Evolutionary conservation across 2,888 invertebrate species (phyloP), one percentile per base, ranked within the genome.

Genomic region (Gibbula magus): DNA sequence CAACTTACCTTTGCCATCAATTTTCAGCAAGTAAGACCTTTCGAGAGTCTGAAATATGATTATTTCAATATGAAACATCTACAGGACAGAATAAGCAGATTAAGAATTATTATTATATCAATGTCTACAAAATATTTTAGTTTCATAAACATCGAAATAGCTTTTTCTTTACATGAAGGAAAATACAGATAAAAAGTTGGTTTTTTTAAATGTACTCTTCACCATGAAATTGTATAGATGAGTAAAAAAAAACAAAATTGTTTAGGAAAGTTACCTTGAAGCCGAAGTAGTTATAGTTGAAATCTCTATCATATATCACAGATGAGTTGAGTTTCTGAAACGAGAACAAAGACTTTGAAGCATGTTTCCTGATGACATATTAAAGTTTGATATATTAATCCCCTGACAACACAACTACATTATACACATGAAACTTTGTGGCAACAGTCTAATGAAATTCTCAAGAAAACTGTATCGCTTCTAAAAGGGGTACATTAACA

Each of bases 271-370:
- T 78, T 86, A 92, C 92, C 93, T 99, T 99, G 91, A 99, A 99
- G n/a, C 99, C 99, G 94, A 99, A 99, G 92, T 98, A 99, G 91
- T 98, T 98, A 93, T 99, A 99, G 81, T 95, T 96, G 93, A 97
- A 99, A 93, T 99, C 99, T 87, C 99, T 95, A 91, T 99, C 98
- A 93, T 99, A 98, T 56, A 99, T 97, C 88, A 99, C 98, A 25
- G 98, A 96, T 0, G 98, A 98, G 93, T 99, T 98, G 75, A 99
- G 94, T 83, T 95, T 94, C 89, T 94, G 89, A 29, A 73, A 78
- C 20, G 67, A 73, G 13, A 77, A 79, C 2, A 79, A n/a, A 78
- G 3, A 20, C 22, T 2, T 39, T 35, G 77, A 35, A 45, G 10
- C n/a, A 39, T 22, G 29, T 4, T 8, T n/a, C n/a, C n/a, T n/a